Percentiles rank a stretch among this genome's conserved stretches.
Evolutionary conservation across 2,113 vertebrate species (phyloP).

Genomic region (Octodon degus): DNA sequence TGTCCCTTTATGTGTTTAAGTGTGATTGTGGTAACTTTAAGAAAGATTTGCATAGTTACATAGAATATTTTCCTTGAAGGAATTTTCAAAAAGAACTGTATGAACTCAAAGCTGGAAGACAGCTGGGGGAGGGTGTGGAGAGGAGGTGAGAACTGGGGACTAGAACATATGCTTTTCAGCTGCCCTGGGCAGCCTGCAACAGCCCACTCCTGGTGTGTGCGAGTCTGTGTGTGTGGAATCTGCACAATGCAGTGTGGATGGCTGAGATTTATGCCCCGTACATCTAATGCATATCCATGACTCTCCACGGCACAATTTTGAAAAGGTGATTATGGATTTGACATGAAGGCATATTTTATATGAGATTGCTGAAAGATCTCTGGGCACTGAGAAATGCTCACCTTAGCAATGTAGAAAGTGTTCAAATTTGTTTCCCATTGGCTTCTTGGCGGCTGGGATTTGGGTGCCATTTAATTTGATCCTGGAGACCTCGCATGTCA

Average conservation of each 20-base stretch:
- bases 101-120: conserved; percentile 78
- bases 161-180: conserved; percentile 92
- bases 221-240: conserved; percentile 75
- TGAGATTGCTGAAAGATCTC: conserved; percentile 87
- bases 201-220: conserved; percentile 70
- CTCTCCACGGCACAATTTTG: conserved; percentile 86
- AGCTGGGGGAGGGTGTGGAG: conserved; percentile 65
- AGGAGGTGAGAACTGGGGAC: conserved; percentile 58
- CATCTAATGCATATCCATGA: conserved; percentile 78
- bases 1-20: conserved; percentile 79
- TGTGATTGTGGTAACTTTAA: conserved; percentile 73
- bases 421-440: conserved; percentile 78
- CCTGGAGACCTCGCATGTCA: neutral
- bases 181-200: conserved; percentile 81
- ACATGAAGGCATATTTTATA: conserved; percentile 88
- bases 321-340: conserved; percentile 90
- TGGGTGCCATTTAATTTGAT: conserved; percentile 50
- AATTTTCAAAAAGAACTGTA: conserved; percentile 88
- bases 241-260: conserved; percentile 85
- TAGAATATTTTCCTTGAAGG: conserved; percentile 88
- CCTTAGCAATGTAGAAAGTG: conserved; percentile 79
- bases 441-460: conserved; percentile 74
- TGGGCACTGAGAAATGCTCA: conserved; percentile 88
- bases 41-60: conserved; percentile 86
- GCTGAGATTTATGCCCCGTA: conserved; percentile 91